Evolutionary conservation across 2,888 invertebrate genomes (phyloP), one percentile per base, ranked within the genome.

Genomic region (Muscina levida): DNA sequence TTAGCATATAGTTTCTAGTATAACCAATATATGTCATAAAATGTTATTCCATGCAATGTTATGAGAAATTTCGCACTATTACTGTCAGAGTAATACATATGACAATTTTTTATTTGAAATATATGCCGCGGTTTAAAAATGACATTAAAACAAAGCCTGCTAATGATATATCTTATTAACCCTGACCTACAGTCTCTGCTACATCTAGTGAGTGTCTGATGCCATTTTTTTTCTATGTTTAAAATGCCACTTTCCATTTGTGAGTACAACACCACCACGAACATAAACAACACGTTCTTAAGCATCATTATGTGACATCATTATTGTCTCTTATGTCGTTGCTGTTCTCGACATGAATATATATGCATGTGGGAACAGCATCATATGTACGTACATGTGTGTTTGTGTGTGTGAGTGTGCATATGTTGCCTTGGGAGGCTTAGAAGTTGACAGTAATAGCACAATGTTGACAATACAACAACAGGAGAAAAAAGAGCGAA

Each of bases 391-490:
- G 37, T 6, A 10, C 10, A 37, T 37, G 37, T 10, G 10, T 37
- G 37, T 44, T 4, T 44, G n/a, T 24, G 22, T 22, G 2, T 53
- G 13, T 53, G 24, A 8, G 44, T 44, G 22, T 19, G 22, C 22
- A 39, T 70, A 48, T 48, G 66, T 37, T 77, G 80, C 77, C 80
- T 74, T 72, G 71, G 81, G 77, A 81, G 68, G 48, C 71, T 67
- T 68, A 67, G 62, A 74, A 77, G 72, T 75, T 74, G 81, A 77
- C 81, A 77, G 74, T 81, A 81, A 81, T 77, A 72, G 77, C 42
- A 77, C 74, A 62, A 42, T 42, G 62, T 62, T 42, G 62, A 19
- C 39, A 13, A 59, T 17, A 17, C 11, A 59, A 59, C 39, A 31
- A 31, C 31, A 31, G 3, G 31, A 31, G 31, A 31, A 8, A 31